A percentile compares a stretch with the other conserved stretches of the same genome.
phyloP scores from a whole-genome alignment of 2,888 invertebrate species.

The Tiphia femorata region DNA sequence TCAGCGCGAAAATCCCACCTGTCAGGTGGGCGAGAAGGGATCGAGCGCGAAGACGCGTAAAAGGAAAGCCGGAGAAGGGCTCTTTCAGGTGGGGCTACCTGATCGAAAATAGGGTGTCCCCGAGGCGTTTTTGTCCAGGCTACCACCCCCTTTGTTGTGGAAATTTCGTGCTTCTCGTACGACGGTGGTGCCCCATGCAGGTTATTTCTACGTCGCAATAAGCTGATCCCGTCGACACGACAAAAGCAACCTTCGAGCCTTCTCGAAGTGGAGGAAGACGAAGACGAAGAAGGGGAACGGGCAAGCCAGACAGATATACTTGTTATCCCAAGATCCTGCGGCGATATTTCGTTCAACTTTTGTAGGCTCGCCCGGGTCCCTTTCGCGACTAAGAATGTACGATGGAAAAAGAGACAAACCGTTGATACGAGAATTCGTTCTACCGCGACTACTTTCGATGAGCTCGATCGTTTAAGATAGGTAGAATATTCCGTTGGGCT shows the following conservation, averaged over 20 bases:
- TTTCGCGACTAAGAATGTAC: too few species aligned
- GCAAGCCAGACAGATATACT: conserved; percentile 14
- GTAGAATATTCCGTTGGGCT: too few species aligned
- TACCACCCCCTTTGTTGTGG: conserved; percentile 53
- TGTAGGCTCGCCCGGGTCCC: too few species aligned
- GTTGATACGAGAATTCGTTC: too few species aligned
- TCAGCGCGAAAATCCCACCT: conserved; percentile 5
- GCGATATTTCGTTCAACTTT: too few species aligned
- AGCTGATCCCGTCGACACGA: conserved; percentile 31
- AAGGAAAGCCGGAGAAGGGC: conserved; percentile 17
- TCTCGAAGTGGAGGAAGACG: too few species aligned
- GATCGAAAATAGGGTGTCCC: conserved; percentile 51
- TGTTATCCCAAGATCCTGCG: conserved; percentile 7
- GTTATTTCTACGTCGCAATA: conserved; percentile 37
- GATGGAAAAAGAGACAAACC: too few species aligned
- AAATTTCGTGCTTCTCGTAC: conserved; percentile 54
- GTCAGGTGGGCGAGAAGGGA: conserved; percentile 23
- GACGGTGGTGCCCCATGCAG: conserved; percentile 25
- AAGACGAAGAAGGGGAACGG: too few species aligned
- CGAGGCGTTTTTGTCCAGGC: conserved; percentile 51
- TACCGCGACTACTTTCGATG: too few species aligned
- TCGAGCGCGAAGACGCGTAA: conserved; percentile 33
- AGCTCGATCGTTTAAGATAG: too few species aligned
- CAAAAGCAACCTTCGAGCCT: not conserved
- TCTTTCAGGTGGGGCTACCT: conserved; percentile 59